phyloP scores from a whole-genome alignment of 2,113 vertebrate genomes.

The Pavo muticus region DNA sequence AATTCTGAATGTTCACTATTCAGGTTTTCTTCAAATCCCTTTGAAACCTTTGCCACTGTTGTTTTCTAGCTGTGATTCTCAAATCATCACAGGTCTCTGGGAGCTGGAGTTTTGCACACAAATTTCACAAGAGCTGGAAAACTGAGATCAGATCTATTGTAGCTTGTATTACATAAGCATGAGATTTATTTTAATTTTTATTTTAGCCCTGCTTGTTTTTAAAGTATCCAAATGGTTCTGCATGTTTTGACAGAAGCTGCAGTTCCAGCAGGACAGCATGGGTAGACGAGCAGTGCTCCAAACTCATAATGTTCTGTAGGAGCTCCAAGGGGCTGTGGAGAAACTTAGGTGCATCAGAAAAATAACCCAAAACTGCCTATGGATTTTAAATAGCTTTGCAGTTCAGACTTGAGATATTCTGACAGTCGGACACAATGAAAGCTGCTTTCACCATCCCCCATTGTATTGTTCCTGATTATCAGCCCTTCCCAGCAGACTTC shows the following conservation, averaged over 20 bases:
- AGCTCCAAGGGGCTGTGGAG: background rate
- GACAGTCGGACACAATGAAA: background rate
- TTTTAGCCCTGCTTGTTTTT: background rate
- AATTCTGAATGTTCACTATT: background rate
- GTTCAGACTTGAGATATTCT: background rate
- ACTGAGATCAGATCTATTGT: background rate
- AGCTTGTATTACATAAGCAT: background rate
- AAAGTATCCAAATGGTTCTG: background rate
- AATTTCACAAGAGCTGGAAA: background rate
- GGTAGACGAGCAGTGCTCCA: background rate
- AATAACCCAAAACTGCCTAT: background rate
- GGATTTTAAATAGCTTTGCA: background rate
- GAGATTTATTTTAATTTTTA: background rate
- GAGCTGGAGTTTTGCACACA: background rate
- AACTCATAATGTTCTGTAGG: background rate
- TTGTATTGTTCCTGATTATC: background rate
- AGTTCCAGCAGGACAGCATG: background rate
- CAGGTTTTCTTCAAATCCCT: background rate
- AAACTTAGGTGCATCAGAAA: background rate
- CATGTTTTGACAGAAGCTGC: background rate
- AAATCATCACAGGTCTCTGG: background rate
- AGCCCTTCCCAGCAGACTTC: background rate
- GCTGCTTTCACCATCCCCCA: background rate
- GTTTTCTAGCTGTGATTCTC: background rate
- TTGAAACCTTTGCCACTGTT: background rate